Percentiles rank a stretch among this genome's conserved stretches.
Evolutionary conservation across 2,888 invertebrate genomes (phyloP).

Genomic region (Vandiemenella viatica): DNA sequence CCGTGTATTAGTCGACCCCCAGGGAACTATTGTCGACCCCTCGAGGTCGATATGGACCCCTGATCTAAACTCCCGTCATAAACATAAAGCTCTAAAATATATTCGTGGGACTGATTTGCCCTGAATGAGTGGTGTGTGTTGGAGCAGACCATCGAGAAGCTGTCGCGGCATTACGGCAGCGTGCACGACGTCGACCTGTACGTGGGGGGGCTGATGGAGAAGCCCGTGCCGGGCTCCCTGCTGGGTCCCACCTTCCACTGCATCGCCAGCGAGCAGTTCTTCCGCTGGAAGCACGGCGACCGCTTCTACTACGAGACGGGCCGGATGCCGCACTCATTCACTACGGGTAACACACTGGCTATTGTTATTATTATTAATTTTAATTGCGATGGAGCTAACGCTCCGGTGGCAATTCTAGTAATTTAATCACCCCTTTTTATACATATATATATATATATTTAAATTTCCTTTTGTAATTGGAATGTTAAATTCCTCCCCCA

Average conservation of each 20-base stretch:
- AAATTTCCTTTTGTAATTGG: too few species aligned
- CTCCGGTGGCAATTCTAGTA: not conserved
- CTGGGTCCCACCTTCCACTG: constrained; percentile 33
- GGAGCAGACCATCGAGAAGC: constrained; percentile 15
- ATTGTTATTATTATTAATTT: not conserved
- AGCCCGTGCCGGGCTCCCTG: constrained; percentile 26
- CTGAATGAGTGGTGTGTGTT: too few species aligned
- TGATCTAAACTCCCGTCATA: too few species aligned
- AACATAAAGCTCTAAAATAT: too few species aligned
- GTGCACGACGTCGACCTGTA: constrained; percentile 33
- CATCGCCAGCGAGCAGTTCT: constrained; percentile 51
- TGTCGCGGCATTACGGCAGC: constrained; percentile 18
- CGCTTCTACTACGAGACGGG: constrained; percentile 54
- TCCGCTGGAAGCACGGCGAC: constrained; percentile 54
- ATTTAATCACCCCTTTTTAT: too few species aligned
- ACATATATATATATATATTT: too few species aligned
- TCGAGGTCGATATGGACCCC: too few species aligned
- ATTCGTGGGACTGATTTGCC: too few species aligned
- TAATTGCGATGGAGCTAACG: not conserved
- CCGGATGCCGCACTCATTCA: constrained; percentile 29
- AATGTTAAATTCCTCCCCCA: too few species aligned
- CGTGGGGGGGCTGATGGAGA: constrained; percentile 29
- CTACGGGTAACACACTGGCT: constrained; percentile 17
- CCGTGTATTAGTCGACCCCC: too few species aligned
- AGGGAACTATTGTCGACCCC: too few species aligned